Base-by-base conservation (phyloP, 2,113 vertebrate genomes). In the Oryzias celebensis region DNA sequence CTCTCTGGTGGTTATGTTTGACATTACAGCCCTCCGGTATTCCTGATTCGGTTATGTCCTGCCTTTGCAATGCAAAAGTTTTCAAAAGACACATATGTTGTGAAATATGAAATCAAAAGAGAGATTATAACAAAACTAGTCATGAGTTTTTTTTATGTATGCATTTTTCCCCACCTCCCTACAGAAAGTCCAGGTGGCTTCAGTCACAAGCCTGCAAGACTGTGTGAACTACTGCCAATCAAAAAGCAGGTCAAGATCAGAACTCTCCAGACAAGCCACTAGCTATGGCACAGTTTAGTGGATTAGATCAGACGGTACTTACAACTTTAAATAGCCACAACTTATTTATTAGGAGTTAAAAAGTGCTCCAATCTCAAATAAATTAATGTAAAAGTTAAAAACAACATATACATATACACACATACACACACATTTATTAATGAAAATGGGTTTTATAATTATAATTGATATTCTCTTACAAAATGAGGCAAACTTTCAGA, bases 161-260 rank as follows among this genome's bases (percentile, higher is more conserved):
- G 43, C 24, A 66, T 26, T 28, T 0, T 36, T 58, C 20, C n/a
- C 31, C 15, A 17, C 59, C 46, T 61, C 71, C 45, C 36, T 49
- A 41, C 58, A 66, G 42, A 68, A 72, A 74, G 71, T 63, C 75
- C 68, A 80, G 67, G 73, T 75, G 63, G 67, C 58, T 63, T 16
- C 7, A 65, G 61, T 51, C 36, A 66, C 44, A 78, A 45, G 54
- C 47, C 57, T 36, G 51, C 12, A 20, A 70, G 66, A 52, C 66
- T 61, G 48, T 16, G 7, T 63, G 66, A 72, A 75, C 28, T 28
- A 13, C 57, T 77, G 73, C 83, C 81, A 87, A 63, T 70, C 64
- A 76, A 73, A 78, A 86, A 86, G 72, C 73, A 83, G 82, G 80
- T 86, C 73, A 85, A 76, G 75, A 80, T 64, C 74, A 61, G 64